Base-by-base conservation (phyloP, 2,797 vertebrate species). In the Silurus lanzhouensis region DNA sequence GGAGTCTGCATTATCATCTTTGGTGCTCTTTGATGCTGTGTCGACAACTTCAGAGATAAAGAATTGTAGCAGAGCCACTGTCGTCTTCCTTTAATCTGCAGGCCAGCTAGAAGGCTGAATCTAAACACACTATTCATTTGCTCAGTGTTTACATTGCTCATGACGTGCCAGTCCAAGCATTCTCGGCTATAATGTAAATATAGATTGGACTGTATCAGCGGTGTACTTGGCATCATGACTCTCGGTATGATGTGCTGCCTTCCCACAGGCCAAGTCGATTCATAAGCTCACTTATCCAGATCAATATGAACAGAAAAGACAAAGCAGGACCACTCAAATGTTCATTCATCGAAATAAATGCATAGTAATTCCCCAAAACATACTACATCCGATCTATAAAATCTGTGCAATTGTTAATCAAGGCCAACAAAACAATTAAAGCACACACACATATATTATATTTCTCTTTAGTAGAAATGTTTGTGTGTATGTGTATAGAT, bases 171-270 rank as follows among this genome's bases (percentile, higher is more conserved):
- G 22, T 63, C 22, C 66, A 64, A 82, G 83, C 61, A 68, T 82
- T 76, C 81, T 60, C 48, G 10, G 66, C 57, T 67, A 44, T 80
- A 76, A 75, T 67, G 83, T 83, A 83, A 88, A 86, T 86, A 86
- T 57, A 83, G 81, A 25, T 38, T 83, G 66, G 72, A 77, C 66
- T 64, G 44, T 78, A 75, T 60, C 38, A 27, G 72, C 55, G 61
- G 64, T 81, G 61, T 44, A 55, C 80, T 83, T 72, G 72, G 81
- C 74, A 83, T 31, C 27, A 8, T 31, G 68, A 64, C 68, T 63
- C n/a, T n/a, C 22, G 75, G 19, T 86, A 61, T 83, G 84, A 87
- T 85, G 72, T 44, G 61, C 19, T 80, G 17, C 27, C 71, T 83
- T 83, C 61, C 77, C 64, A 71, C 55, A 79, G 57, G 67, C 74